These are phyloP conservation scores for Syrrhaptes paradoxus DNA, from an alignment of 2,113 vertebrate genomes.

Conservation along the genomic window DNA sequence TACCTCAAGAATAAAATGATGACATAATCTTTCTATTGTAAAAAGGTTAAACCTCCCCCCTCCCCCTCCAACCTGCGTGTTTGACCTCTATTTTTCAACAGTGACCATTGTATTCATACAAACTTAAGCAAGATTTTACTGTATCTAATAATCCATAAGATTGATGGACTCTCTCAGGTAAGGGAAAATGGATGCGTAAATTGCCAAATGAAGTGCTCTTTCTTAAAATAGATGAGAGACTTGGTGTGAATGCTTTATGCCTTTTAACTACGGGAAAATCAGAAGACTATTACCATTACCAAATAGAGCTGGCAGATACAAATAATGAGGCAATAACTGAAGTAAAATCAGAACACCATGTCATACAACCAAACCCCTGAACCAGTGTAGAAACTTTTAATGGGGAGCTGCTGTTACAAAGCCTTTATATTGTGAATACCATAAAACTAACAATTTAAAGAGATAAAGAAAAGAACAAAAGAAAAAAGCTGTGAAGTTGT, in stretches of 20 bases:
- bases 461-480: not conserved
- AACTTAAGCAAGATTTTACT: not conserved
- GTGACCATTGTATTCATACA: not conserved
- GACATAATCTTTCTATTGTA: not conserved
- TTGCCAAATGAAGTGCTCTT: not conserved
- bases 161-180: not conserved
- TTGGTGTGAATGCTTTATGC: not conserved
- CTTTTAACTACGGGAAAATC: not conserved
- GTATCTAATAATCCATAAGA: not conserved
- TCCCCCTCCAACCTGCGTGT: not conserved
- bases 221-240: not conserved
- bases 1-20: not conserved
- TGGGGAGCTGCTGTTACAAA: not conserved
- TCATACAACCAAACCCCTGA: not conserved
- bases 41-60: not conserved
- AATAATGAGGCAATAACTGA: not conserved
- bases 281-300: not conserved
- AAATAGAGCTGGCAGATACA: not conserved
- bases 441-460: not conserved
- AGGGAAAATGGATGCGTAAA: not conserved
- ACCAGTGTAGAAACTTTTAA: not conserved
- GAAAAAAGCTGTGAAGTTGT: not conserved
- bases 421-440: not conserved
- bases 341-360: not conserved
- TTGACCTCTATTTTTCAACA: not conserved